Evolutionary conservation across 2,888 invertebrate species (phyloP).

Genomic region (Epinotia brunnichana): DNA sequence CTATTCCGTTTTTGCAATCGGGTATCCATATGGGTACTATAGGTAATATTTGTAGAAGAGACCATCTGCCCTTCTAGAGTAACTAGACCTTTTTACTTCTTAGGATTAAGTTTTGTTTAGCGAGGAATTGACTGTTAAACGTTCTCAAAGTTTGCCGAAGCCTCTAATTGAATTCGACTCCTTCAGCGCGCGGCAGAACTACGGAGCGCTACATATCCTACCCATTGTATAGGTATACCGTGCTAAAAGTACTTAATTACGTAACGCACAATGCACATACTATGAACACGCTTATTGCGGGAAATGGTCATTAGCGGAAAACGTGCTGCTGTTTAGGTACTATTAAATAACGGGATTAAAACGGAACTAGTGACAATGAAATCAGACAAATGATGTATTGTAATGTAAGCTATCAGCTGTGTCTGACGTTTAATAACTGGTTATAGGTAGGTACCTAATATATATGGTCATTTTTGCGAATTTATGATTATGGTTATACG

Average conservation of each 20-base stretch:
- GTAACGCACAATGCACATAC: conserved; percentile 20
- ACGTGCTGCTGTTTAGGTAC: not conserved
- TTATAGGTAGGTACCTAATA: no score
- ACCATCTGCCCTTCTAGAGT: not conserved
- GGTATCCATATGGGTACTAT: not conserved
- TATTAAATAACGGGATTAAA: not conserved
- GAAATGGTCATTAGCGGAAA: conserved; percentile 26
- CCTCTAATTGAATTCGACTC: not conserved
- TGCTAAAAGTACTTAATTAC: conserved; percentile 33
- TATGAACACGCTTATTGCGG: conserved; percentile 18
- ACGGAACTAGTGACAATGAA: not conserved
- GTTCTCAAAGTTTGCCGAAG: not conserved
- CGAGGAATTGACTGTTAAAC: not conserved
- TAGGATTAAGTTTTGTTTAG: not conserved
- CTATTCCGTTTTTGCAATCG: not conserved
- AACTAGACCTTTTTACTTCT: not conserved
- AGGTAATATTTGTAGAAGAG: not conserved
- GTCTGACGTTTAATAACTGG: not conserved
- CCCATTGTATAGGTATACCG: not conserved
- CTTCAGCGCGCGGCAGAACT: not conserved
- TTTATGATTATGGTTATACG: no score
- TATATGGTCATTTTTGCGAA: no score
- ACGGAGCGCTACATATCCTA: not conserved
- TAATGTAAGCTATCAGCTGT: not conserved
- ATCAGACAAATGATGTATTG: not conserved